Evolutionary conservation across 23 tunicate genomes (phyloP), one percentile per base, ranked within the genome.

Genomic region (Halocynthia roretzi): DNA sequence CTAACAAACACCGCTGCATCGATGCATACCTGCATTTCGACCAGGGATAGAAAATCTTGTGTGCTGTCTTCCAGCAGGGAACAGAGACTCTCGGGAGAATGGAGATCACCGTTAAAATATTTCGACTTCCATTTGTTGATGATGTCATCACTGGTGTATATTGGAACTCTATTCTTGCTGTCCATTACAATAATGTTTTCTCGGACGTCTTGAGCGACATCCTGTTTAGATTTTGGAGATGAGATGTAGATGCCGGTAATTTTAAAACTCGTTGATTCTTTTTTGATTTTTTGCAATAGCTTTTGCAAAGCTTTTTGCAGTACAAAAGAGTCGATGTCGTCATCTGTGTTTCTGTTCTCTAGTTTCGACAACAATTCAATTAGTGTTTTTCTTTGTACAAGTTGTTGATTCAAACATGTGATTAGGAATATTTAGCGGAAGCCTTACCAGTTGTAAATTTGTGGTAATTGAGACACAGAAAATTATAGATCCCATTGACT

Each of bases 381-480:
- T 60, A 60, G n/a, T 2, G 1, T n/a, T 60, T 60, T 60, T 60
- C 64, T 15, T 60, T 60, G 64, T 60, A 60, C 18, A 15, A 18
- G n/a, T 15, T 60, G n/a, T 15, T 60, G 4, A 15, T n/a, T 15
- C 64, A 60, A 18, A 15, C 64, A 60, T 60, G 17, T n/a, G 4
- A 60, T 15, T 15, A 60, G n/a, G n/a, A 60, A 18, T 60, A 60
- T 15, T 60, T 60, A 18, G 1, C 64, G n/a, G 64, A 60, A 15
- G 64, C n/a, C 76, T 50, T 71, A 71, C 76, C 76, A 5, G 76
- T 65, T 10, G 70, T n/a, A 15, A 40, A 54, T 15, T 71, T 71
- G 76, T 71, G 76, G n/a, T 71, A 71, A 22, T 71, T 71, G 54
- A 71, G 60, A 48, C 76, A 71, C 76, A 71, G 40, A 51, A 19